Evolutionary conservation across 2,888 invertebrate genomes (phyloP), one percentile per base, ranked within the genome.

Genomic region (Phyllotreta cruciferae): DNA sequence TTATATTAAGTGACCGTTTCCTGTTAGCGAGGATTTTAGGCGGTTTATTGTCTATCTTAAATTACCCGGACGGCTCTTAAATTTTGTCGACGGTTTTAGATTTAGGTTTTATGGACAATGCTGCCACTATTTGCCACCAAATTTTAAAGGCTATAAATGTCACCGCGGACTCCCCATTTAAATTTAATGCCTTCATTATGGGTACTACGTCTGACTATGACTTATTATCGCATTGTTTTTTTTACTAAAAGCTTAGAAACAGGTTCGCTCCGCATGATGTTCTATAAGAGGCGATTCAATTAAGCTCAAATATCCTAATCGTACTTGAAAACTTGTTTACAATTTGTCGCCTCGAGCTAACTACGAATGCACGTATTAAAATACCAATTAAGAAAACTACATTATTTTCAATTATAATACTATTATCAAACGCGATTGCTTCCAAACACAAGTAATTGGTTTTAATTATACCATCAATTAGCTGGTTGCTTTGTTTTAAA

Each of bases 1-100:
- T 61, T 64, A 8, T 54, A 37, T 44, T 36, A 55, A 66, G 66
- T 64, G 66, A 66, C 66, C 66, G 42, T 66, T 66, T 66, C 66
- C 66, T 63, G 66, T 58, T 54, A 44, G 47, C 49, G 62, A 54
- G 53, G 41, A 56, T 58, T 63, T 62, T 54, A 58, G 63, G 54
- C 56, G 57, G 53, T 57, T 61, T 56, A 54, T 61, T 64, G 55
- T 61, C 61, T 54, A 38, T 45, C 53, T 54, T 53, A 61, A 57
- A 64, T 52, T 53, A 42, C 37, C 42, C 53, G 34, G 57, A 39
- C 24, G 49, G 50, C 47, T 45, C 10, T 63, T 63, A 58, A 49
- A 14, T 47, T 60, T 37, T 41, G 10, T 39, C 42, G 50, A 50
- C 49, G 57, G 55, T 8, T 13, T 47, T 58, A 42, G 52, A 60